A percentile compares a stretch with the other conserved stretches of the same genome.
Conservation (phyloP, 2,113 vertebrate species). For the Guaruba guarouba region DNA sequence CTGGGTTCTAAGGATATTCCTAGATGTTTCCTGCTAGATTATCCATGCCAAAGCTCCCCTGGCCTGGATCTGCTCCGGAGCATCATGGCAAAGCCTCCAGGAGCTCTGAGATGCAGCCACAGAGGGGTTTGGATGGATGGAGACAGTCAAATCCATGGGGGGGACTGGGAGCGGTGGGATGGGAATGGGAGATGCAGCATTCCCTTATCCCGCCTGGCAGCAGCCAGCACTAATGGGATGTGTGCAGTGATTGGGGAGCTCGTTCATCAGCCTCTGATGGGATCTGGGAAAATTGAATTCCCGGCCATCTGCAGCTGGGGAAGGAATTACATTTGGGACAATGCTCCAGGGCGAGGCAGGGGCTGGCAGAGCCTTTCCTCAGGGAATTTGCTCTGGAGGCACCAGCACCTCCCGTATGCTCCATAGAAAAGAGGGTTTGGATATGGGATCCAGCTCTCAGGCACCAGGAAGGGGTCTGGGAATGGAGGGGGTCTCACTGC, state of each 20-base stretch:
- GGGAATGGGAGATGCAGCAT: background rate
- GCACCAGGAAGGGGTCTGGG: rapidly evolving
- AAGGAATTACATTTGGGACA: constrained; percentile 34
- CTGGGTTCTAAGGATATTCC: background rate
- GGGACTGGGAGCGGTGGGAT: background rate
- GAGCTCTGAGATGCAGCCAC: background rate
- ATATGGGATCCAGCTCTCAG: background rate
- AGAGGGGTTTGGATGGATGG: rapidly evolving
- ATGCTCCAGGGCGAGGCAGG: background rate
- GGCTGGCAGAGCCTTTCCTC: background rate
- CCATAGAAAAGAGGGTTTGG: background rate
- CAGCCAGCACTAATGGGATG: background rate
- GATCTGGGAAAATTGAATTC: constrained; percentile 53
- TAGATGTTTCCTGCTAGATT: background rate
- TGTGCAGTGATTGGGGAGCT: background rate
- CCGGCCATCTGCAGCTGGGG: constrained; percentile 27
- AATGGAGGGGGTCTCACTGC: rapidly evolving
- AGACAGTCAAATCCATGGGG: background rate
- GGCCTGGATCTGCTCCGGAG: background rate
- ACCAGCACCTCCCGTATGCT: background rate
- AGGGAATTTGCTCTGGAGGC: background rate
- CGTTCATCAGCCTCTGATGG: constrained; percentile 11
- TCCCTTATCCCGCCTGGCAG: background rate
- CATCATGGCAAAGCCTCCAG: background rate
- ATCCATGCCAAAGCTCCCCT: background rate